Percentiles rank a stretch among this genome's conserved stretches.
These are phyloP conservation scores for Campoplex nolae DNA, from an alignment of 2,888 invertebrate genomes.

Conservation along the genomic window DNA sequence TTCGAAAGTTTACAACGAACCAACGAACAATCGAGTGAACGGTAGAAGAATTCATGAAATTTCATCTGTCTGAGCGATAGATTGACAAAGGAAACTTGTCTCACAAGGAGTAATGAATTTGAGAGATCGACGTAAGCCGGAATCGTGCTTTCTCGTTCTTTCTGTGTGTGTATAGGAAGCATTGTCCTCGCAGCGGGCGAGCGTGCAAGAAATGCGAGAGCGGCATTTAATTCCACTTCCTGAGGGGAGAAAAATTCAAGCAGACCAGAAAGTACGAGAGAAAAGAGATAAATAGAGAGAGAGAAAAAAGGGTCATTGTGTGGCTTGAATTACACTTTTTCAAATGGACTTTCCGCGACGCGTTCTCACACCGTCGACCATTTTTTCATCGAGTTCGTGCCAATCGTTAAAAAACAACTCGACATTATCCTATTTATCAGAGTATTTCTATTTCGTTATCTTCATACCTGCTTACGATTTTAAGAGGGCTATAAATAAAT, in stretches of 20 bases:
- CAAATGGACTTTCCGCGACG: background rate
- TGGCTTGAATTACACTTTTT: constrained; percentile 17
- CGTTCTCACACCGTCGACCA: background rate
- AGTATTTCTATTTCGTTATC: constrained; percentile 5
- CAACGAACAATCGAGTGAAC: background rate
- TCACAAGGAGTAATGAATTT: constrained; percentile 30
- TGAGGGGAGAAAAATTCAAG: constrained; percentile 64
- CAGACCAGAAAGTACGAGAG: constrained; percentile 38
- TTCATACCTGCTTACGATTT: background rate
- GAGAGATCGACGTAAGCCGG: constrained; percentile 24
- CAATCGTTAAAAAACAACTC: background rate
- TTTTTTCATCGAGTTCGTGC: background rate
- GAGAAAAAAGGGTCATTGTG: constrained; percentile 35
- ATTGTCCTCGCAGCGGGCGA: constrained; percentile 50
- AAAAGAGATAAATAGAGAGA: constrained; percentile 33
- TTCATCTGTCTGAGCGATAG: background rate
- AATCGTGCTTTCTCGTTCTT: constrained; percentile 26
- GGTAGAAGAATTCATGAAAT: constrained; percentile 8
- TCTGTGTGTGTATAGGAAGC: constrained; percentile 46
- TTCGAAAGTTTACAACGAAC: background rate
- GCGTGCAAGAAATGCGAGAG: constrained; percentile 62
- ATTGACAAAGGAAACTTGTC: constrained; percentile 31
- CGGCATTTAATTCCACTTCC: constrained; percentile 70
- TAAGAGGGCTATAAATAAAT: constrained; percentile 50
- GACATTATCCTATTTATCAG: background rate